Evolutionary conservation across 2,888 invertebrate genomes (phyloP), one percentile per base, ranked within the genome.

Genomic region (Thereva nobilitata): DNA sequence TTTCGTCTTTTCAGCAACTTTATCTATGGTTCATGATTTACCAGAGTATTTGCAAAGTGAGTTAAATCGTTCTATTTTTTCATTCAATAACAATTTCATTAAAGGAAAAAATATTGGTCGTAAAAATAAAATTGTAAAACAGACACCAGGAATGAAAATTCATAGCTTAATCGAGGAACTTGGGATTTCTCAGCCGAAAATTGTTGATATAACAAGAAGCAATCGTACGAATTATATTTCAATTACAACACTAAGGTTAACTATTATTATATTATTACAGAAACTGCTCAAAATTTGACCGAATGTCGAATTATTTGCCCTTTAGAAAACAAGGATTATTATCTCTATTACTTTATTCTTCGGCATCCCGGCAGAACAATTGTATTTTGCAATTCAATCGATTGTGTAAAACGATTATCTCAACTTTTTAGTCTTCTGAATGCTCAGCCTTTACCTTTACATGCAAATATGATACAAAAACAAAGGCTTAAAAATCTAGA

Each of bases 1-100:
- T 76, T 95, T 98, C 77, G 92, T 99, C 0, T 98, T 97, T 83
- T 99, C 98, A 0, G 99, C 99, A 9, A 99, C 99, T 0, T 83
- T 99, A 40, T 95, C 97, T 0, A 82, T 97, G 76, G 91, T 95
- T 0, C 96, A 97, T 72, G 92, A 93, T 65, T 84, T 95, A 49
- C 92, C 93, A 0, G 83, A 85, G 38, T 89, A 92, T 78, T 82
- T 92, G 78, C 83, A 84, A 72, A 85, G 86, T 71, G 89, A 55
- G 42, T 12, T 8, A 41, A 44, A 42, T 2, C 12, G 1, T n/a
- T 0, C 9, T 7, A 49, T 12, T 49, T 23, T 44, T 57, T 34
- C 7, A 54, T 12, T 12, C 2, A 50, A 53, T 53, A 38, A 4
- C 5, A 4, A 1, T 61, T 50, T 61, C 57, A 9, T 40, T 70